These are phyloP conservation scores for Crepidodera aurea DNA, from an alignment of 2,888 invertebrate species.

Conservation along the genomic window DNA sequence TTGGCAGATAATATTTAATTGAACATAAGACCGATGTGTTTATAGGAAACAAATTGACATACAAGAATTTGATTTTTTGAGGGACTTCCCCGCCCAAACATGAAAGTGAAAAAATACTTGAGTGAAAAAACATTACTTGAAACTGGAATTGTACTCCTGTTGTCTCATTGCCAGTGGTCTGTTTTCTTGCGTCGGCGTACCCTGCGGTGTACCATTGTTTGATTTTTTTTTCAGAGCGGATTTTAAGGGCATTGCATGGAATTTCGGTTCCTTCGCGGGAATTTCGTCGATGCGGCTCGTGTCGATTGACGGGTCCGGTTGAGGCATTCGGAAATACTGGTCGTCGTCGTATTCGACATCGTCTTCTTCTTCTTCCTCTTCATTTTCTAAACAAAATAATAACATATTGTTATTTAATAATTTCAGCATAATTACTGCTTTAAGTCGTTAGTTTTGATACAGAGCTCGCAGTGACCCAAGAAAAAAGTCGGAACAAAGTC, in stretches of 20 bases:
- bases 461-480: too few relatives aligned
- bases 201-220: conserved; percentile 70
- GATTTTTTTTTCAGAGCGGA: conserved; percentile 88
- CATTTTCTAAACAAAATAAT: conserved; percentile 21
- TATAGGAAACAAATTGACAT: too few relatives aligned
- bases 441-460: too few relatives aligned
- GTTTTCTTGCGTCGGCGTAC: conserved; percentile 77
- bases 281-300: conserved; percentile 89
- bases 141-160: conserved; percentile 74
- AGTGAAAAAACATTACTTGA: too few relatives aligned
- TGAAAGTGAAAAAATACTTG: too few relatives aligned
- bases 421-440: too few relatives aligned
- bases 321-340: conserved; percentile 69
- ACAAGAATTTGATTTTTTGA: too few relatives aligned
- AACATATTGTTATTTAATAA: too few relatives aligned
- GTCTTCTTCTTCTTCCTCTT: conserved; percentile 49
- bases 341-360: conserved; percentile 60
- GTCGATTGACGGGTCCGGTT: conserved; percentile 75
- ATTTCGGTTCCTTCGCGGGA: conserved; percentile 78
- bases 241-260: conserved; percentile 90
- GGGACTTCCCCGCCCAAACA: too few relatives aligned
- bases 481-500: too few relatives aligned
- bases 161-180: conserved; percentile 67
- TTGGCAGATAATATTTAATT: too few relatives aligned
- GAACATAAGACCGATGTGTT: too few relatives aligned